Conservation (phyloP, 2,113 vertebrate genomes). For the Otis tarda region DNA sequence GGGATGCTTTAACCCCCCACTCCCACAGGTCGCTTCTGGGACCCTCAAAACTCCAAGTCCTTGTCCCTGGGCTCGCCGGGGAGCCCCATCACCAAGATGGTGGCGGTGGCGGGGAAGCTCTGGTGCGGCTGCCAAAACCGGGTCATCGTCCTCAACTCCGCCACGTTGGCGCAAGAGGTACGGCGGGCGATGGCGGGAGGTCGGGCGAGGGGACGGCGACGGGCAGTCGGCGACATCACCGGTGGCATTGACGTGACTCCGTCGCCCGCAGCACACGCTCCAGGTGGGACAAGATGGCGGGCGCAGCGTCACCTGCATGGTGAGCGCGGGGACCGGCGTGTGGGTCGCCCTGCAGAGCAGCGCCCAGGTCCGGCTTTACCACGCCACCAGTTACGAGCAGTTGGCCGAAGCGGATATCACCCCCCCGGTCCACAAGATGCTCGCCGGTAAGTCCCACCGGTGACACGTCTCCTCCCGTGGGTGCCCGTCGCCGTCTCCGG, state of each 20-base stretch:
- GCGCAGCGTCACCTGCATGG: conserved; percentile 93
- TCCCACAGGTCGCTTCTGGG: conserved; percentile 93
- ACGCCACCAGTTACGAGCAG: conserved; percentile 89
- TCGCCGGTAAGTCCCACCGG: conserved; percentile 80
- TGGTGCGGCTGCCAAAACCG: conserved; percentile 97
- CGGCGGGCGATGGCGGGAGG: accelerated
- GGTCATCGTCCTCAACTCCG: conserved; percentile 87
- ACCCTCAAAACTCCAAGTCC: conserved; percentile 91
- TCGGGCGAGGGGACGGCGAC: accelerated
- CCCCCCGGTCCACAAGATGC: conserved; percentile 97
- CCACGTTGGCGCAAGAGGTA: conserved; percentile 90
- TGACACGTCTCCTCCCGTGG: accelerated
- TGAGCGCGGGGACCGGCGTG: conserved; percentile 86
- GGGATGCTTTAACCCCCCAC: background rate
- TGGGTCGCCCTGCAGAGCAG: conserved; percentile 94
- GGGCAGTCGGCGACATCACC: accelerated
- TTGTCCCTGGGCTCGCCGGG: conserved; percentile 85
- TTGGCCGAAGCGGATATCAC: conserved; percentile 93
- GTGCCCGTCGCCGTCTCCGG: accelerated
- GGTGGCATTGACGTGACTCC: background rate
- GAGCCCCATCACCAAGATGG: conserved; percentile 95
- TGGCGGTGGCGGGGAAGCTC: conserved; percentile 88
- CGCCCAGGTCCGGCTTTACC: conserved; percentile 93
- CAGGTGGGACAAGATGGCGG: conserved; percentile 88
- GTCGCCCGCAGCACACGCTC: conserved; percentile 83